Evolutionary conservation across 2,113 vertebrate species (phyloP), one percentile per base, ranked within the genome.

Genomic region (Daboia siamensis): DNA sequence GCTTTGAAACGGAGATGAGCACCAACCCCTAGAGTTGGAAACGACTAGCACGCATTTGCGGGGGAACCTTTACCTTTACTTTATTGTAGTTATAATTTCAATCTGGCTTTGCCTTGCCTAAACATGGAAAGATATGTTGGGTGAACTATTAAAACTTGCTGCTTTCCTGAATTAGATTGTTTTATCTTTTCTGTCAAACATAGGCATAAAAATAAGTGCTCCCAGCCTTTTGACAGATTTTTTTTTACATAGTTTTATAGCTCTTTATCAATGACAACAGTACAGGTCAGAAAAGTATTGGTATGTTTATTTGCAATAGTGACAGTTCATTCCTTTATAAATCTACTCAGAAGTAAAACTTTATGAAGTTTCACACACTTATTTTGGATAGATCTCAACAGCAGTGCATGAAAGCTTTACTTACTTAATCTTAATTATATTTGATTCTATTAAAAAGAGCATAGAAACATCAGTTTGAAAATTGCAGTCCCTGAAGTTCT

Each of bases 131-230:
- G 90, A 7, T 0, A 92, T 20, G 91, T 87, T 92, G 33, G 90
- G 52, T 92, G 91, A 95, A 94, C 94, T 97, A n/a, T 91, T 94
- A 94, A 97, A 93, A 96, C 74, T 93, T 92, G 95, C 74, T 92
- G 52, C 93, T 96, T 96, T 89, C 91, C 93, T 88, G 88, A 54
- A 95, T 93, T 94, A 0, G 0, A 17, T 74, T 96, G 52, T 88
- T 93, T 96, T 95, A 92, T 93, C 94, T 87, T 93, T 15, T 94
- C 91, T 94, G 85, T 95, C 96, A 97, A 88, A 90, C 90, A 90
- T 86, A 3, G 94, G 4, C 90, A 95, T 96, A 95, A 95, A 95
- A 97, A 95, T 95, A 96, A 95, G 93, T 46, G 54, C 64, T 95
- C 91, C 86, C 93, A 88, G 29, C 56, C 93, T 92, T 3, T 1